Conservation (phyloP, 2,888 invertebrate genomes). For the Cheilosia grossa region DNA sequence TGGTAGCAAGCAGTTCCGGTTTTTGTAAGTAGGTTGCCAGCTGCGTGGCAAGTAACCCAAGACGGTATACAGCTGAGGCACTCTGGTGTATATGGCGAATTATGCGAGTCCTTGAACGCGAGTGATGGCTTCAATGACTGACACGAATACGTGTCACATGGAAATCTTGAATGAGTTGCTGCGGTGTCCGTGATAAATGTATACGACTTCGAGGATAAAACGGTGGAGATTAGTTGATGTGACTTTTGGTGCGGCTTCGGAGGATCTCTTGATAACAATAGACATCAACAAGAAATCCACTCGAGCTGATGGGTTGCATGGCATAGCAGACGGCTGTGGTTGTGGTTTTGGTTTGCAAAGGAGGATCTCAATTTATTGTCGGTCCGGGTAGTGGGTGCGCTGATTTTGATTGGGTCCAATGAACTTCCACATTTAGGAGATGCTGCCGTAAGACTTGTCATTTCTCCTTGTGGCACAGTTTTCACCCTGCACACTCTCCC, state of each 20-base stretch:
- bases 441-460: too few species aligned
- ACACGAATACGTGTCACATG: slow-evolving; percentile 68
- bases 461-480: too few species aligned
- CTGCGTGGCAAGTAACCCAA: not conserved
- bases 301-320: not conserved
- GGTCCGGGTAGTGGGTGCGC: slow-evolving; percentile 6
- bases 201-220: slow-evolving; percentile 12
- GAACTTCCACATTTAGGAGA: not conserved
- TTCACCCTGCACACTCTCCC: too few species aligned
- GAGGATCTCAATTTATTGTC: slow-evolving; percentile 40
- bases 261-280: slow-evolving; percentile 28
- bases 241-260: slow-evolving; percentile 20
- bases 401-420: slow-evolving; percentile 3
- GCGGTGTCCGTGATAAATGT: slow-evolving; percentile 58
- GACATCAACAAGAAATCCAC: slow-evolving; percentile 35
- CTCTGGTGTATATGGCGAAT: slow-evolving; percentile 7
- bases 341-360: slow-evolving; percentile 1
- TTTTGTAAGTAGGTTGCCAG: slow-evolving; percentile 1
- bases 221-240: slow-evolving; percentile 31
- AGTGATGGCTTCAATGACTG: slow-evolving; percentile 40
- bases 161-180: slow-evolving; percentile 61
- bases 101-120: slow-evolving; percentile 31
- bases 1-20: slow-evolving; percentile 11
- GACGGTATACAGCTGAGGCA: slow-evolving; percentile 1
- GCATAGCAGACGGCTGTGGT: not conserved